Percentiles rank a stretch among this genome's conserved stretches.
Evolutionary conservation across 2,888 invertebrate genomes (phyloP).

Genomic region (Lacanobia wlatinum): DNA sequence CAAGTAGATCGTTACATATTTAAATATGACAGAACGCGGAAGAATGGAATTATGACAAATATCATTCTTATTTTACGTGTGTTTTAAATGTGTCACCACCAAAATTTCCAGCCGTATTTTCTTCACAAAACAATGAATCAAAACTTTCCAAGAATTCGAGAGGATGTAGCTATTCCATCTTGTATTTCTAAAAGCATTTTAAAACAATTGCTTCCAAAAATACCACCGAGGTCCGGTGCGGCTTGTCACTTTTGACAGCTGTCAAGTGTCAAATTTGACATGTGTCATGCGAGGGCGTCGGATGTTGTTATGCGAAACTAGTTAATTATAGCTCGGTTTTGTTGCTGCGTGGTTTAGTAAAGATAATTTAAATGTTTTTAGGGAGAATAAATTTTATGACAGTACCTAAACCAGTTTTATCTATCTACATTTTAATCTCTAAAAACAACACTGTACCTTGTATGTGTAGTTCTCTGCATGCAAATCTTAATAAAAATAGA

Average conservation of each 20-base stretch:
- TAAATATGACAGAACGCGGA: neutral
- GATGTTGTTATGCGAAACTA: slow-evolving; percentile 60
- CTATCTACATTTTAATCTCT: neutral
- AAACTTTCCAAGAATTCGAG: slow-evolving; percentile 39
- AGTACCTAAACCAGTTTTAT: neutral
- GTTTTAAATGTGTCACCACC: slow-evolving; percentile 17
- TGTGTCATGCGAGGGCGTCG: slow-evolving; percentile 64
- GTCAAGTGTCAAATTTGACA: slow-evolving; percentile 73
- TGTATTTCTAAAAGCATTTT: slow-evolving; percentile 65
- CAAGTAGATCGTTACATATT: neutral
- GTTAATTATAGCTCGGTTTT: slow-evolving; percentile 54
- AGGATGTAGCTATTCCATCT: slow-evolving; percentile 45
- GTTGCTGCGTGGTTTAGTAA: slow-evolving; percentile 10
- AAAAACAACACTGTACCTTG: neutral
- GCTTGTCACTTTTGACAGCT: slow-evolving; percentile 72
- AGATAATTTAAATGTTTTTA: slow-evolving; percentile 10
- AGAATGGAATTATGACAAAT: slow-evolving; percentile 13
- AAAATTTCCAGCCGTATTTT: slow-evolving; percentile 16
- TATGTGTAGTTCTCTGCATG: neutral
- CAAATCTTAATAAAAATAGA: neutral
- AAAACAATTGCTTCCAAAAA: slow-evolving; percentile 62
- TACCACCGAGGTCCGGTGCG: slow-evolving; percentile 56
- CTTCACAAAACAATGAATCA: slow-evolving; percentile 28
- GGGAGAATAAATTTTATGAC: neutral
- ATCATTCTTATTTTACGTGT: neutral